Percentiles rank a stretch among this genome's conserved stretches.
phyloP scores from a whole-genome alignment of 2,113 vertebrate species.

The Dendropsophus ebraccatus region DNA sequence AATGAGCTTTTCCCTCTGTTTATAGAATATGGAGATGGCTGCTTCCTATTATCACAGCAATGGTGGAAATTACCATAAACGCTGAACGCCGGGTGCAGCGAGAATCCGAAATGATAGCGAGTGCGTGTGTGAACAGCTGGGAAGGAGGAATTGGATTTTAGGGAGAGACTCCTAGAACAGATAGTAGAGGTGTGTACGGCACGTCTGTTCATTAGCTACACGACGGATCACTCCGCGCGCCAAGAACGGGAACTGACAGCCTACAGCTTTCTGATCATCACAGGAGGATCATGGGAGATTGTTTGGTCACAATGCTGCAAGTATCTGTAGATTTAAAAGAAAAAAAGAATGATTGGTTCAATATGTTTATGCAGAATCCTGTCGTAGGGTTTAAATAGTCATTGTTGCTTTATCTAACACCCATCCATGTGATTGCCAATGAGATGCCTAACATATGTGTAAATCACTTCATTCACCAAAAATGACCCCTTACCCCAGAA shows the following conservation, averaged over 20 bases:
- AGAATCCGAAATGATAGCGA: neutral
- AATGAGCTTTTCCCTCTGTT: slow-evolving; percentile 69
- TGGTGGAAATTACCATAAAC: neutral
- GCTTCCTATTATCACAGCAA: slow-evolving; percentile 45
- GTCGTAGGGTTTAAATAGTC: neutral
- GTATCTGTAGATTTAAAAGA: neutral
- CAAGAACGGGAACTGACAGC: neutral
- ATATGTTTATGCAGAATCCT: neutral
- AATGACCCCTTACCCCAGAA: no score
- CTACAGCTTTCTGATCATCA: neutral
- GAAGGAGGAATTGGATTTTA: slow-evolving; percentile 5
- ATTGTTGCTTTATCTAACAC: no score
- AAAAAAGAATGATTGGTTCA: neutral
- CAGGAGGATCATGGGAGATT: neutral
- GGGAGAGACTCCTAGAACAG: neutral
- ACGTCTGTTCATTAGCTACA: neutral
- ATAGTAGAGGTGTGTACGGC: neutral
- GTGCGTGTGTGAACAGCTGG: neutral
- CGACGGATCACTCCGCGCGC: neutral
- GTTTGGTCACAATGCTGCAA: no score
- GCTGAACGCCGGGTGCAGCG: neutral
- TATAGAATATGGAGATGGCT: slow-evolving; percentile 68
- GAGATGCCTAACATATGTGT: no score
- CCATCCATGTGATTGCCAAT: no score
- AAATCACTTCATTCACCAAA: no score